phyloP scores from a whole-genome alignment of 2,113 vertebrate species.

The Prunella fulvescens region DNA sequence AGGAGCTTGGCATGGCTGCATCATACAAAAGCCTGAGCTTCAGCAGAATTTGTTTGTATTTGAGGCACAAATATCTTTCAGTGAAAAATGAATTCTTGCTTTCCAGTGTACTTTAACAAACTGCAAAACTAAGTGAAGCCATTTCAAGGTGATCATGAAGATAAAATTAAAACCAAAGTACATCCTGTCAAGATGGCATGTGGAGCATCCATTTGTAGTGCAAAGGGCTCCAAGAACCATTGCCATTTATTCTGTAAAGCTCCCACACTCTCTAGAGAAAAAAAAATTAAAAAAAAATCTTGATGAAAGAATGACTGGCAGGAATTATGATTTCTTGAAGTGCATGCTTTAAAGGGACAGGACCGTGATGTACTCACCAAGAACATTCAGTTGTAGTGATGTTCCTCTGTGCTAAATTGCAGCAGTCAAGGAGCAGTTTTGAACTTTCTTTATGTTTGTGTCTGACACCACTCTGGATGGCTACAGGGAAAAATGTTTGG shows the following conservation, averaged over 20 bases:
- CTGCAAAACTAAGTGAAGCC: background rate
- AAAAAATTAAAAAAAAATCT: background rate
- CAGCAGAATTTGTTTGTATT: slow-evolving; percentile 11
- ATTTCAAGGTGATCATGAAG: background rate
- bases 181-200: background rate
- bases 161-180: background rate
- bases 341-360: background rate
- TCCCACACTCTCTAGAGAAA: background rate
- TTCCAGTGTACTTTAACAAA: background rate
- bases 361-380: background rate
- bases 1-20: background rate
- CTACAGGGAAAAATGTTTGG: background rate
- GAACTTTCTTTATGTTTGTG: background rate
- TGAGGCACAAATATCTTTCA: background rate
- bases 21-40: background rate
- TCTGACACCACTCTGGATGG: background rate
- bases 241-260: background rate
- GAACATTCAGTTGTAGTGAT: background rate
- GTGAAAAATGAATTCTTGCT: background rate
- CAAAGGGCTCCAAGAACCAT: background rate
- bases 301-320: background rate
- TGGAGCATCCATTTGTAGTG: background rate
- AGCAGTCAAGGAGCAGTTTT: background rate
- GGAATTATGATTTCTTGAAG: background rate
- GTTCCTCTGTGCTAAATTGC: background rate